Conservation (phyloP, 2,797 vertebrate genomes). For the Pipistrellus pygmaeus region DNA sequence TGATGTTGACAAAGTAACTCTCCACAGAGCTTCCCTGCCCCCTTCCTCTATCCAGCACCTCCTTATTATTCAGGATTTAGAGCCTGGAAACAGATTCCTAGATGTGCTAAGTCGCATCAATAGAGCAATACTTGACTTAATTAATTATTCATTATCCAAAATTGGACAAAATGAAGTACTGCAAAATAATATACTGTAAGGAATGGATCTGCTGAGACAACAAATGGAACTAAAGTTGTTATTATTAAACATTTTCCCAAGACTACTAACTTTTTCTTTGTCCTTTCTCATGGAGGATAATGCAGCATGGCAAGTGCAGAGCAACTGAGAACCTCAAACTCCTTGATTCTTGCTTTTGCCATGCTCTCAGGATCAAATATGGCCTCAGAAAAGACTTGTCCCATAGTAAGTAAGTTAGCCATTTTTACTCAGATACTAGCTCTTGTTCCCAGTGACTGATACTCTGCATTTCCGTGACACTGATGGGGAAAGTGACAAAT, state of each 20-base stretch:
- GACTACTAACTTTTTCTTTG: not conserved
- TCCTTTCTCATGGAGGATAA: not conserved
- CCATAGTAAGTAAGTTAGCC: not conserved
- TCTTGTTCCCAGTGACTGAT: not conserved
- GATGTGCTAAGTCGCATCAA: not conserved
- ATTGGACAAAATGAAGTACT: conserved; percentile 20
- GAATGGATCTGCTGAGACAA: not conserved
- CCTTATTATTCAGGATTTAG: not conserved
- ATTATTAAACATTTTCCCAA: not conserved
- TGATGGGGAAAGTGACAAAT: not conserved
- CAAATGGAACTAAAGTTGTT: not conserved
- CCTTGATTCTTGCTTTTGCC: not conserved
- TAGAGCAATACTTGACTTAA: not conserved
- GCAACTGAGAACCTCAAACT: not conserved
- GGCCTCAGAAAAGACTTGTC: not conserved
- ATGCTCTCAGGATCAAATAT: not conserved
- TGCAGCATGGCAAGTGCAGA: not conserved
- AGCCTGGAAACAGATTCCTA: not conserved
- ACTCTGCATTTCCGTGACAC: not conserved
- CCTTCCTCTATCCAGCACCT: not conserved
- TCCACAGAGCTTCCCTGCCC: not conserved
- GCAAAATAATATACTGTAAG: not conserved
- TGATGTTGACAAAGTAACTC: not conserved
- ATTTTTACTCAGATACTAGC: not conserved
- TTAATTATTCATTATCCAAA: conserved; percentile 20